Conservation (phyloP, 2,797 vertebrate genomes). For the Chloroceryle inda region DNA sequence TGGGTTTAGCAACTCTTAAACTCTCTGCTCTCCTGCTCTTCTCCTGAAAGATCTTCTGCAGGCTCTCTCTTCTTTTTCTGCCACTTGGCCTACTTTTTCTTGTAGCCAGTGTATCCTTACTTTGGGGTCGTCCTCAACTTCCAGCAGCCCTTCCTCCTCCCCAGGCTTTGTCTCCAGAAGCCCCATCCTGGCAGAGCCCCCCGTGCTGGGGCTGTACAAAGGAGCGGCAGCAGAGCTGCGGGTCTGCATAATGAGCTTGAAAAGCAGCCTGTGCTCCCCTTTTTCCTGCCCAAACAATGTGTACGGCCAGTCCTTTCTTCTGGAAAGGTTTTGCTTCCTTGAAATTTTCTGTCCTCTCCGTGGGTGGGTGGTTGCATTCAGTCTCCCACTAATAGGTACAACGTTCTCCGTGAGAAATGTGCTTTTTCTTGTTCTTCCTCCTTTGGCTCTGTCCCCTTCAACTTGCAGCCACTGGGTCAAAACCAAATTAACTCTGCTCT, state of each 20-base stretch:
- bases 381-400: not conserved
- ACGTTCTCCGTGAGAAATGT: not conserved
- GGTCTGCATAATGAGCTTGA: not conserved
- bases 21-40: not conserved
- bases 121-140: not conserved
- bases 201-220: not conserved
- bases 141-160: not conserved
- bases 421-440: slow-evolving; percentile 36
- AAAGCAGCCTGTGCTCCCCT: not conserved
- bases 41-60: not conserved
- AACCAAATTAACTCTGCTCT: slow-evolving; percentile 39
- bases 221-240: not conserved
- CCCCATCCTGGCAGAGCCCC: not conserved
- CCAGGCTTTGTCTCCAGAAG: slow-evolving; percentile 12
- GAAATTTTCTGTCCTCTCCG: not conserved
- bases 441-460: slow-evolving; percentile 13
- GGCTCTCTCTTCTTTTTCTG: not conserved
- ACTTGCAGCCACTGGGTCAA: not conserved
- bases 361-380: slow-evolving; percentile 38
- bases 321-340: slow-evolving; percentile 8
- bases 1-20: not conserved
- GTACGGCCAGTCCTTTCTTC: not conserved
- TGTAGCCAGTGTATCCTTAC: not conserved
- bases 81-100: not conserved
- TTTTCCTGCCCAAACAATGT: slow-evolving; percentile 37